These are phyloP conservation scores for Spea bombifrons DNA, from an alignment of 2,113 vertebrate species.

Conservation along the genomic window DNA sequence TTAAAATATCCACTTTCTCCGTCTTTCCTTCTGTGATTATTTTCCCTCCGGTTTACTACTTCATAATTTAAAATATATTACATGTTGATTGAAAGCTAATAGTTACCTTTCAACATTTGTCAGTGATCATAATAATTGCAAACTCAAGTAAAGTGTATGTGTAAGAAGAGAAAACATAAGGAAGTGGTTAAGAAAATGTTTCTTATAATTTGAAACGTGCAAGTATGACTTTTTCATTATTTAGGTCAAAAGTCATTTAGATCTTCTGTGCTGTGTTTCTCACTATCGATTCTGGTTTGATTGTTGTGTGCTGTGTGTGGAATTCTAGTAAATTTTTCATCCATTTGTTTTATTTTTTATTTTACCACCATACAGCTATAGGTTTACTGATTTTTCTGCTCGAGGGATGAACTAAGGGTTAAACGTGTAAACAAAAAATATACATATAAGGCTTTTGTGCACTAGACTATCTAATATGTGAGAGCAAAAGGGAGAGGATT, in stretches of 20 bases:
- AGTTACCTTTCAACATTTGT: conserved; percentile 31
- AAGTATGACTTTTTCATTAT: neutral
- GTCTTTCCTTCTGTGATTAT: conserved; percentile 30
- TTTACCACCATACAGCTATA: too few relatives aligned
- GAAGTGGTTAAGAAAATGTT: conserved; percentile 40
- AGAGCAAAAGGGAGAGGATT: too few relatives aligned
- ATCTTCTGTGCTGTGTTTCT: conserved; percentile 11
- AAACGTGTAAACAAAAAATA: too few relatives aligned
- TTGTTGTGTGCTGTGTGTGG: too few relatives aligned
- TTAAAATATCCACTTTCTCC: conserved; percentile 31
- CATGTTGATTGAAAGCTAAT: conserved; percentile 37
- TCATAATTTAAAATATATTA: conserved; percentile 43
- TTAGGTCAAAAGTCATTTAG: neutral
- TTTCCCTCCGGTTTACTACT: conserved; percentile 35
- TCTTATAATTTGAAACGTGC: neutral
- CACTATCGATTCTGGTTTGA: too few relatives aligned
- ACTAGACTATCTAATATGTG: too few relatives aligned
- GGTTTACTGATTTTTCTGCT: too few relatives aligned
- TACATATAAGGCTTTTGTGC: too few relatives aligned
- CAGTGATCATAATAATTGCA: neutral
- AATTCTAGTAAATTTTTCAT: too few relatives aligned
- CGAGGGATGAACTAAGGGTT: too few relatives aligned
- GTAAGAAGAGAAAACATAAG: conserved; percentile 49
- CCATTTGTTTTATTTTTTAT: too few relatives aligned
- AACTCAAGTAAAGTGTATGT: conserved; percentile 36